Conservation (phyloP, 2,113 vertebrate genomes). For the Bubo scandiacus region DNA sequence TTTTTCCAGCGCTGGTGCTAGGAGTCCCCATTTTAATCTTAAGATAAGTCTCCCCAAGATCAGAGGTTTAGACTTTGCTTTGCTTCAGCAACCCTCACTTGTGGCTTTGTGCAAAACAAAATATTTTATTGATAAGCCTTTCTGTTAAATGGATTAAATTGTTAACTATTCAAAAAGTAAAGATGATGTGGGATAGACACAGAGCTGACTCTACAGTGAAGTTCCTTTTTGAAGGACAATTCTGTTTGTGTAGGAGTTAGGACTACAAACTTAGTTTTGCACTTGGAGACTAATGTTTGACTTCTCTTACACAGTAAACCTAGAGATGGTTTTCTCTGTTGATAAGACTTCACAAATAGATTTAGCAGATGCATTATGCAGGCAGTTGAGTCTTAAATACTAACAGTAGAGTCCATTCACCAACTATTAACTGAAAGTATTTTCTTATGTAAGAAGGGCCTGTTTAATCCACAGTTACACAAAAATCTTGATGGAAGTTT, state of each 20-base stretch:
- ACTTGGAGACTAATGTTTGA: background rate
- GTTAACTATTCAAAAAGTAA: background rate
- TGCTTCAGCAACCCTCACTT: background rate
- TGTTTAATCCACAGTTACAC: background rate
- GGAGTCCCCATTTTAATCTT: background rate
- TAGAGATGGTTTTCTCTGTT: background rate
- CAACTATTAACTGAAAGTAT: background rate
- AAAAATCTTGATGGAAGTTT: background rate
- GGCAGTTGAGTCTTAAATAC: background rate
- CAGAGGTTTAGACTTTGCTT: background rate
- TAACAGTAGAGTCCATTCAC: background rate
- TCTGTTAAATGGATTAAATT: background rate
- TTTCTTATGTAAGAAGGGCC: background rate
- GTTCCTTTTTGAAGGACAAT: background rate
- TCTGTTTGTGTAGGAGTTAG: background rate
- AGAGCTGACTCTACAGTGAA: background rate
- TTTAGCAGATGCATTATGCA: background rate
- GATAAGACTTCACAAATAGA: background rate
- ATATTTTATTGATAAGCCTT: background rate
- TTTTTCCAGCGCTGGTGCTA: background rate
- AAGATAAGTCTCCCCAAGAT: background rate
- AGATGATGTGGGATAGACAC: background rate
- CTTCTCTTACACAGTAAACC: background rate
- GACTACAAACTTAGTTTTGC: background rate
- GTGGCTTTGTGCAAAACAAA: background rate